Conservation (phyloP, 2,888 invertebrate genomes). For the Ophioninae sp. region DNA sequence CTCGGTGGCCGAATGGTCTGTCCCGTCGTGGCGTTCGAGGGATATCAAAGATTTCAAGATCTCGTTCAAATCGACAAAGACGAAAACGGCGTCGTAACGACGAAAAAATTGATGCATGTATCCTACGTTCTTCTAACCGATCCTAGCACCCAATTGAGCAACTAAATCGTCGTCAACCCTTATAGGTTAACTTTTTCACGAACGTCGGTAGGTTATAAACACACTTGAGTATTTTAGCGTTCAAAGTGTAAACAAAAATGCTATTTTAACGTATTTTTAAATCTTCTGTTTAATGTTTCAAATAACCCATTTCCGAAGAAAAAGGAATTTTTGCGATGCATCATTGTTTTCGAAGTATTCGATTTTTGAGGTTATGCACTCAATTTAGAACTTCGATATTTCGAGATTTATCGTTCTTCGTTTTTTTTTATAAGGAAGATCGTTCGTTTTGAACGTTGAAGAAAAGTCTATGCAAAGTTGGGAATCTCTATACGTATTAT, state of each 20-base stretch:
- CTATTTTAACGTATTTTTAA: constrained; percentile 16
- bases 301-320: background rate
- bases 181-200: constrained; percentile 50
- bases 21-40: constrained; percentile 94
- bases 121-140: constrained; percentile 98
- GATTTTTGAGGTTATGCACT: background rate
- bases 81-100: constrained; percentile 88
- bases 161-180: constrained; percentile 40
- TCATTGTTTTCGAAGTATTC: background rate
- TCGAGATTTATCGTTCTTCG: too few relatives aligned
- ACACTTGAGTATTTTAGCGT: constrained; percentile 31
- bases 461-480: background rate
- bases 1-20: constrained; percentile 95
- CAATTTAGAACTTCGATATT: too few relatives aligned
- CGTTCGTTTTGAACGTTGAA: too few relatives aligned
- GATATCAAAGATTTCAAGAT: constrained; percentile 85
- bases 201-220: too few relatives aligned
- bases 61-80: constrained; percentile 92
- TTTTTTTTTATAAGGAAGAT: too few relatives aligned
- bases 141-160: constrained; percentile 85
- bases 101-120: constrained; percentile 95
- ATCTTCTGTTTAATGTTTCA: background rate
- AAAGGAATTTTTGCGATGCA: background rate
- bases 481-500: constrained; percentile 26
- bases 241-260: constrained; percentile 17